phyloP scores from a whole-genome alignment of 2,113 vertebrate species.

The Tiliqua scincoides region DNA sequence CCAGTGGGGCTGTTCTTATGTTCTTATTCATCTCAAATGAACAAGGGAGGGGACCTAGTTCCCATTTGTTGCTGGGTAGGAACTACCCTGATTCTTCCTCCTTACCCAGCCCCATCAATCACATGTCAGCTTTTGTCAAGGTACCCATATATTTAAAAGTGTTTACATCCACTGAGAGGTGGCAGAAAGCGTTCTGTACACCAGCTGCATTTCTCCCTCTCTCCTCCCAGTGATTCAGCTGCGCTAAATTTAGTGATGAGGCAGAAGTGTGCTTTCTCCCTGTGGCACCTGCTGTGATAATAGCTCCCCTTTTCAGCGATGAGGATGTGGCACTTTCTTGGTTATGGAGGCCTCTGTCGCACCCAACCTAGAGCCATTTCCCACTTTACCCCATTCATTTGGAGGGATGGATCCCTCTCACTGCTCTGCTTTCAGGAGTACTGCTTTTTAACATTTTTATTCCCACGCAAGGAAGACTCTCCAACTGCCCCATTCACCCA shows the following conservation, averaged over 20 bases:
- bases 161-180: not conserved
- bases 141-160: not conserved
- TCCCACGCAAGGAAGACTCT: not conserved
- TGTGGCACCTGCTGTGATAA: constrained; percentile 1
- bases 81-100: not conserved
- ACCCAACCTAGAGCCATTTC: not conserved
- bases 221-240: not conserved
- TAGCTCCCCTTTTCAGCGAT: not conserved
- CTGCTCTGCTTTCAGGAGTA: not conserved
- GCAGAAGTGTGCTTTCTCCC: not conserved
- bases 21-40: not conserved
- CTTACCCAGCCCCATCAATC: not conserved
- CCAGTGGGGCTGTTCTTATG: too few relatives aligned
- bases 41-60: not conserved
- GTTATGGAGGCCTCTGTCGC: not conserved
- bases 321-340: not conserved
- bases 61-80: not conserved
- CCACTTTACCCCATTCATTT: not conserved
- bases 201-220: not conserved
- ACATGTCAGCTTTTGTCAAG: not conserved
- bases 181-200: not conserved
- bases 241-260: constrained; percentile 16
- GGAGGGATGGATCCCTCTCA: not conserved
- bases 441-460: too few relatives aligned
- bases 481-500: too few relatives aligned